A percentile compares a stretch with the other conserved stretches of the same genome.
Conservation (phyloP, 1,140 invertebrate genomes). For the Brachionus koreanus region DNA sequence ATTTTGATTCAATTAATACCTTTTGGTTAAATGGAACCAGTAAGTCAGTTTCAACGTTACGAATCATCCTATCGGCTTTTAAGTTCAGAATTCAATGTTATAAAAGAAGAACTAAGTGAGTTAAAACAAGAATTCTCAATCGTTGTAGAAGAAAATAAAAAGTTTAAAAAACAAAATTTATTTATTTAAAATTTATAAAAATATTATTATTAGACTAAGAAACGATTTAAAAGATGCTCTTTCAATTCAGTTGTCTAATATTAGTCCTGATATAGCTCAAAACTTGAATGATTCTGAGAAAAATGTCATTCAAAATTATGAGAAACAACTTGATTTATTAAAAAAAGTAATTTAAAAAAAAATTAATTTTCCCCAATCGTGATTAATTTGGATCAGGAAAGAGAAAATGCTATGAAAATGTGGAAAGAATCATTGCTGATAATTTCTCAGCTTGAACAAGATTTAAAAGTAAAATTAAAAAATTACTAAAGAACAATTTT, state of each 20-base stretch:
- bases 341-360: conserved; percentile 35
- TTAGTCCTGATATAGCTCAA: background rate
- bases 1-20: background rate
- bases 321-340: conserved; percentile 40
- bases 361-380: background rate
- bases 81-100: background rate
- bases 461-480: conserved; percentile 42
- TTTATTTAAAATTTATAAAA: background rate
- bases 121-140: conserved; percentile 26
- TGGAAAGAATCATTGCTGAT: conserved; percentile 29
- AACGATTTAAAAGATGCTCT: conserved; percentile 21
- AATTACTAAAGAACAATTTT: too few species aligned
- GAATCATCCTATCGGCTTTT: conserved; percentile 19
- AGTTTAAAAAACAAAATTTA: background rate
- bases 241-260: background rate
- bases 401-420: conserved; percentile 38
- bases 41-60: conserved; percentile 26
- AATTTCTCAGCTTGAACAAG: conserved; percentile 37
- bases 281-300: conserved; percentile 26
- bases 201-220: background rate
- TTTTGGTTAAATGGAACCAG: background rate
- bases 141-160: conserved; percentile 43
- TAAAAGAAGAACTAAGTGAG: conserved; percentile 33
- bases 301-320: conserved; percentile 12
- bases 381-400: conserved; percentile 30